Evolutionary conservation across 1,140 invertebrate species (phyloP).

Genomic region (Monomorium pharaonis): DNA sequence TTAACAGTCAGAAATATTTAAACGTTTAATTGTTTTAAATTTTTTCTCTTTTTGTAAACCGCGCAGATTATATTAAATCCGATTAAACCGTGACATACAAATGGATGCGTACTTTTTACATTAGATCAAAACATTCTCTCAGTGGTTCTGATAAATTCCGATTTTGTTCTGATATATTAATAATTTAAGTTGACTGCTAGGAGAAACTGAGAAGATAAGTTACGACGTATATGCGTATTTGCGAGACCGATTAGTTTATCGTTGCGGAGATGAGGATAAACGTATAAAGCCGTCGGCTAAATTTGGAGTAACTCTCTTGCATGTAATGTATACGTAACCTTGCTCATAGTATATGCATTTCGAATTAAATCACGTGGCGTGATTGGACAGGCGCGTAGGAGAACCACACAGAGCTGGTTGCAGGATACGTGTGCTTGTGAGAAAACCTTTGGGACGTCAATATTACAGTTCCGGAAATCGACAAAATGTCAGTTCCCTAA

Average conservation of each 20-base stretch:
- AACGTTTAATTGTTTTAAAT: neutral
- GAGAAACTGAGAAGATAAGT: constrained; percentile 3
- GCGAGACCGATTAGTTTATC: constrained; percentile 50
- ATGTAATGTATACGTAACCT: constrained; percentile 22
- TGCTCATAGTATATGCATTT: constrained; percentile 24
- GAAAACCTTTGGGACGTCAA: constrained; percentile 50
- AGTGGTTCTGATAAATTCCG: too few relatives aligned
- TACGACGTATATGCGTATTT: constrained; percentile 36
- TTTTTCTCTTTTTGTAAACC: neutral
- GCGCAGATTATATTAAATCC: neutral
- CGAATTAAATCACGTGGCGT: constrained; percentile 55
- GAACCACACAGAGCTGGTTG: constrained; percentile 26
- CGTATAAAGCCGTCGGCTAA: constrained; percentile 28
- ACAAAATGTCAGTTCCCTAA: constrained; percentile 36
- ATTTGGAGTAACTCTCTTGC: neutral
- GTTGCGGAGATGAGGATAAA: constrained; percentile 25
- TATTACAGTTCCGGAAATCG: constrained; percentile 38
- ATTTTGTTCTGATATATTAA: constrained; percentile 11
- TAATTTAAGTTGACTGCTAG: neutral
- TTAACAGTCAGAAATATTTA: neutral
- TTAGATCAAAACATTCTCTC: neutral
- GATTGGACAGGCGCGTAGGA: constrained; percentile 39
- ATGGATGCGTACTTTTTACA: neutral
- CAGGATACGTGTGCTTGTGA: neutral
- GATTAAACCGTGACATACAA: neutral